Base-by-base conservation (phyloP, 2,113 vertebrate genomes). In the Protobothrops flavoviridis region DNA sequence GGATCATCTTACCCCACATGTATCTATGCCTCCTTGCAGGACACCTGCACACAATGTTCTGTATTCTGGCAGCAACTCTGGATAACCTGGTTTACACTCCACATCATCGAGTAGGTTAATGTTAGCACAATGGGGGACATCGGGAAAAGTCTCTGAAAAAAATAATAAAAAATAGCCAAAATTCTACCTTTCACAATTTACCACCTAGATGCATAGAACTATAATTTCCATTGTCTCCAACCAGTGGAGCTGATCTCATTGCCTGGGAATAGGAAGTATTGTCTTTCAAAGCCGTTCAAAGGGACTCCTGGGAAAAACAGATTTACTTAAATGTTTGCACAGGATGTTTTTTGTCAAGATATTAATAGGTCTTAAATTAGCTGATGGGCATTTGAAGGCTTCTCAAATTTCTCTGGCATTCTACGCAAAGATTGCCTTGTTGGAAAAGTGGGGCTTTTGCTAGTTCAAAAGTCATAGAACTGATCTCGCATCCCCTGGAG, bases 11-110 rank as follows among this genome's bases (percentile, higher is more conserved):
- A 99, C 98, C 98, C 98, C 98, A 95, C 98, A 99, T 90, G 98
- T 98, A 92, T 99, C 98, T 93, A 97, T 98, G 90, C 98, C 98
- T 92, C 97, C 96, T 87, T 97, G 96, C n/a, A 98, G 69, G 85
- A 96, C 97, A 59, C 98, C 98, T 0, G 98, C 98, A 21, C 98
- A 99, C 97, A 98, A 96, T 98, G 98, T 98, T 97, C 98, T 98
- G 90, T 89, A 90, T 90, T 97, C 98, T 96, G 94, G 92, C 15
- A 96, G 0, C 12, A 45, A 45, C 85, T 96, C 95, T 87, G 97
- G 97, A 95, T 98, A 98, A 95, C 96, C 45, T 20, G 3, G 93
- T 90, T 1, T 96, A 96, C 98, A 98, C 95, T 86, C 95, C 91
- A 2, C 92, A 94, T 97, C 95, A 69, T 97, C 96, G 91, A 98